Evolutionary conservation across 2,113 vertebrate genomes (phyloP), one percentile per base, ranked within the genome.

Genomic region (Hippocampus abdominalis): DNA sequence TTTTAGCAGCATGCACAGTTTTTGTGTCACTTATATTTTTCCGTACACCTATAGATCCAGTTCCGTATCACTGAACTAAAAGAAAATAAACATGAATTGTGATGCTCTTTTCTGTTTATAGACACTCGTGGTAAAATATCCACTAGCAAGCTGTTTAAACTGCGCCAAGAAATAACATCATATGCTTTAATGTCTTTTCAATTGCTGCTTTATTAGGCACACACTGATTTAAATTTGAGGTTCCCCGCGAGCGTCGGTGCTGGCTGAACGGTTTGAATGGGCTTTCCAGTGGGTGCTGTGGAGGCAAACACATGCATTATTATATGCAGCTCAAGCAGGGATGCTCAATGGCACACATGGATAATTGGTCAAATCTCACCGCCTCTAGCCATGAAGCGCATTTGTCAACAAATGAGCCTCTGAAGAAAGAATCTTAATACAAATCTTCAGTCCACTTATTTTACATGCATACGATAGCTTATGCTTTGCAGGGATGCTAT

Each of bases 291-390:
- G 54, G 77, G 63, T 71, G 66, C 66, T 53, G 46, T 40, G 25
- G 65, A 83, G 60, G 68, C 68, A 82, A 82, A 79, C n/a, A 8
- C 53, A 67, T 1, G 4, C 64, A 13, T 73, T 70, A 42, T 53
- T 70, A 48, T 53, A 71, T 75, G 71, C 74, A 82, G 76, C 76
- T 81, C 78, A 77, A 80, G 75, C 63, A 73, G 73, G 29, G 69
- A 32, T 72, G 71, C 76, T 78, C 68, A 40, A 61, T 48, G 69
- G 61, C 54, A 64, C 78, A 80, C 70, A 76, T 29, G n/a, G 68
- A 80, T 83, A 83, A 81, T 77, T 78, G 74, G 66, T 72, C 62
- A 71, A 82, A 83, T 82, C 44, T 72, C 68, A 48, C 64, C 73
- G 85, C 81, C 74, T 79, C 56, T 56, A 77, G 79, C 70, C 66